phyloP scores from a whole-genome alignment of 2,113 vertebrate genomes.

The Spea bombifrons region DNA sequence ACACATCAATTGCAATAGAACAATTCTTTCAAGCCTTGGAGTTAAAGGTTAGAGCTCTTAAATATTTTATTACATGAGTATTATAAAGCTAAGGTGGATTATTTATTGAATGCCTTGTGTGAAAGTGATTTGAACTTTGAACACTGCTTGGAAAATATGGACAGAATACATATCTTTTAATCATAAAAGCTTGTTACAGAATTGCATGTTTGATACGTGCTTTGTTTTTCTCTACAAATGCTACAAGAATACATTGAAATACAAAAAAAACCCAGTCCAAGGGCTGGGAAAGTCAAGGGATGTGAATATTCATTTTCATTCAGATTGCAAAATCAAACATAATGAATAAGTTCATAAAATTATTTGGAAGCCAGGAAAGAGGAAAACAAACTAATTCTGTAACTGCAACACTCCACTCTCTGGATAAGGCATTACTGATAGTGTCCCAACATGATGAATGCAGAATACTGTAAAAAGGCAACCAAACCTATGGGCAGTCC shows the following conservation, averaged over 20 bases:
- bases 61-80: not conserved
- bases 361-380: too few relatives aligned
- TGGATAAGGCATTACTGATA: too few relatives aligned
- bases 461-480: too few relatives aligned
- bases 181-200: not conserved
- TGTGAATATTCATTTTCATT: too few relatives aligned
- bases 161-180: not conserved
- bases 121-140: conserved; percentile 14
- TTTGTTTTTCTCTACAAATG: not conserved
- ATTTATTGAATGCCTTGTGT: not conserved
- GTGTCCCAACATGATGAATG: too few relatives aligned
- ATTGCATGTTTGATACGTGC: not conserved
- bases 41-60: conserved; percentile 9
- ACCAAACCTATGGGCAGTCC: too few relatives aligned
- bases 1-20: not conserved
- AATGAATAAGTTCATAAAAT: too few relatives aligned
- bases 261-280: too few relatives aligned
- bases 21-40: not conserved
- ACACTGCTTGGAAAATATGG: not conserved
- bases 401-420: too few relatives aligned
- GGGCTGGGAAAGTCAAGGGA: too few relatives aligned
- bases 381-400: too few relatives aligned
- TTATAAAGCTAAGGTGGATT: not conserved
- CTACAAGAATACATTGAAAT: not conserved
- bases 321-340: too few relatives aligned